Evolutionary conservation across 2,888 invertebrate genomes (phyloP), one percentile per base, ranked within the genome.

Genomic region (Apamea crenata): DNA sequence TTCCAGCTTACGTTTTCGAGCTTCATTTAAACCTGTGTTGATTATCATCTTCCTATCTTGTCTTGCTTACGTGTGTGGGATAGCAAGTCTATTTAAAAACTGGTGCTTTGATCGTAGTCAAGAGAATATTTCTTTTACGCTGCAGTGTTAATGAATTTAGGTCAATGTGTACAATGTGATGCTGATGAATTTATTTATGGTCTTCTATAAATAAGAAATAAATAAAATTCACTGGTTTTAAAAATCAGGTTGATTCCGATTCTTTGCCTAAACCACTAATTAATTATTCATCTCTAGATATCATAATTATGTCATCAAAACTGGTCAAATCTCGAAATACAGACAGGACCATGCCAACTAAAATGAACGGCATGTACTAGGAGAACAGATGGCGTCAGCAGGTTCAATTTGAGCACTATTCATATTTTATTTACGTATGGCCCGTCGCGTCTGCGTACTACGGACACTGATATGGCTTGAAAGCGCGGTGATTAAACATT

Each of bases 401-500:
- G 63, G 56, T 81, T 81, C 56, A 63, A 85, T 84, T 85, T 44
- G 74, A 74, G 73, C 83, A 67, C 63, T 74, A 66, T 78, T 73
- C 82, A 82, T 87, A 84, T 81, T 81, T 78, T 78, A 84, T 81
- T 86, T 80, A 73, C 77, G 85, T 74, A 63, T 76, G 59, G 14
- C 65, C 69, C 25, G 76, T 77, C 83, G 86, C 83, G 83, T 84
- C 83, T 83, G 80, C 80, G 83, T 87, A 84, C 67, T 74, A 71
- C 47, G 63, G 32, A 66, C 74, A 50, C 59, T 69, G 61, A 78
- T 78, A 67, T 32, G 44, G 59, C 56, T 71, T 63, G 71, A 77
- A 65, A 50, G 65, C 68, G 61, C 59, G 66, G 77, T 81, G 78
- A 84, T 75, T 80, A 78, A 71, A 79, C 74, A 56, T 76, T 80